Evolutionary conservation across 2,888 invertebrate genomes (phyloP), one percentile per base, ranked within the genome.

Genomic region (Agrypnus murinus): DNA sequence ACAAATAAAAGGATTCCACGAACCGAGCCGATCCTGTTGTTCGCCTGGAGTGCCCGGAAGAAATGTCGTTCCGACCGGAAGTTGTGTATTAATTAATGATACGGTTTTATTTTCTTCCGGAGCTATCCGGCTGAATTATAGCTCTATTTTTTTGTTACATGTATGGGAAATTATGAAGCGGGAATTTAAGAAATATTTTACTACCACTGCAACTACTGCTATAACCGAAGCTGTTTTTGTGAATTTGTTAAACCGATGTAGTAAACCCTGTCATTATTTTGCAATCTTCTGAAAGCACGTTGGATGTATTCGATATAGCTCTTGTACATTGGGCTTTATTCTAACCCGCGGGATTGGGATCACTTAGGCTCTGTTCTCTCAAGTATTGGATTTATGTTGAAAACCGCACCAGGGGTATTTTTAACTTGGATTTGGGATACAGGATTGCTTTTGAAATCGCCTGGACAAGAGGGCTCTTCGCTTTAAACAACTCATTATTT

Each of bases 21-120:
- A 72, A 76, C 76, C 74, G 74, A 75, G 72, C 74, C 68, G 69
- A 65, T 55, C 65, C 70, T 71, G 74, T 69, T 73, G 73, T 69
- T 70, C 71, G 69, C 70, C 63, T 59, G 64, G 66, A 65, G 71
- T 64, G 68, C 45, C 75, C 78, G 77, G 77, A 76, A 77, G 77
- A 74, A 74, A 72, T 74, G 76, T 72, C 76, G 70, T 72, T 75
- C 68, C 59, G 70, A 71, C 72, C 77, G 77, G 77, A 78, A 76
- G 77, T 74, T 77, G 75, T 78, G 77, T 77, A 75, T 78, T 79
- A 78, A 79, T 78, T 78, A 77, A 79, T 72, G 65, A 69, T 72
- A 65, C 55, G 50, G 63, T 68, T 72, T 72, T 68, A 72, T 68
- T 72, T 72, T 72, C 72, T 67, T 72, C 72, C 70, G 70, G 70